Base-by-base conservation (phyloP, 2,888 invertebrate species). In the Bellardia pandia region DNA sequence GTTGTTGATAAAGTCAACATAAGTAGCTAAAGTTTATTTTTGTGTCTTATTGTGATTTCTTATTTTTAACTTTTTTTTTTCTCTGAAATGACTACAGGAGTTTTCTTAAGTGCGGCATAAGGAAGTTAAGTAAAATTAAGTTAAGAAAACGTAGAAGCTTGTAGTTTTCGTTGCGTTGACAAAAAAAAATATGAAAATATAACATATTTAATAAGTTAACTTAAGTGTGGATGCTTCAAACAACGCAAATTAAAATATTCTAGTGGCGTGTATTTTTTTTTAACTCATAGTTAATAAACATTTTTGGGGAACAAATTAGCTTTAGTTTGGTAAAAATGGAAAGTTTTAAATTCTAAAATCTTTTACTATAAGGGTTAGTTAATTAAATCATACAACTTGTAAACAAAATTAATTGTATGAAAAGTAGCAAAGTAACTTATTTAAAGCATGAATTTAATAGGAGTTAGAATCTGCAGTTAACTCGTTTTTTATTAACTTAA, bases 71-170 rank as follows among this genome's bases (percentile, higher is more conserved):
- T 14, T 13, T n/a, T 58, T 45, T n/a, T 79, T 64, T 2, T 53
- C n/a, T 33, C 48, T 30, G 4, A 66, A 42, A 79, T 62, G 77
- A 80, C 53, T 72, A 42, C 76, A 72, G 51, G 74, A 87, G 75
- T 74, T 79, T 76, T 82, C 56, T 30, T 64, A 79, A 86, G 86
- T 85, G 79, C 62, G 62, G 79, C 74, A 62, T 56, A 75, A 79
- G 68, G 74, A 85, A 85, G 85, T 79, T 79, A 79, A 85, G 53
- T 79, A 53, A 85, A 85, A 85, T 85, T 85, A 85, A 85, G 79
- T 85, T 79, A 75, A 85, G 76, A 69, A 76, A 68, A 79, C 58
- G 16, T 30, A 53, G 37, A 78, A 69, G 48, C 40, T 68, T 16
- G 51, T 58, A 40, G 33, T 56, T 64, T 33, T 37, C n/a, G n/a